Evolutionary conservation across 2,113 vertebrate species (phyloP), one percentile per base, ranked within the genome.

Genomic region (Ceyx cyanopectus): DNA sequence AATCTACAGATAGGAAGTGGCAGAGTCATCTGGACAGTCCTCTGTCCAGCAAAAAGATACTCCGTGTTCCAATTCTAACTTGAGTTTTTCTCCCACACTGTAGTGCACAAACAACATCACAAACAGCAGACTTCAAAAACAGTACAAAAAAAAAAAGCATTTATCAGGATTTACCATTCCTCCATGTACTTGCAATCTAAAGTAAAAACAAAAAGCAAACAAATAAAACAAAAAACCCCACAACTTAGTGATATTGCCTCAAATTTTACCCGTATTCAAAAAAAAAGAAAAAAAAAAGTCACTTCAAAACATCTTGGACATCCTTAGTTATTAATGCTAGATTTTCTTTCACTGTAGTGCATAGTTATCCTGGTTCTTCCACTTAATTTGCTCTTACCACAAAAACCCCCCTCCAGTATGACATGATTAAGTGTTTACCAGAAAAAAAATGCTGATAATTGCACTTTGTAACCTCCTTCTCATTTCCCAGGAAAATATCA

Each of bases 401-500:
- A 97, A 89, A 96, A 93, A 87, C 79, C 78, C 57, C 4, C 81
- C 81, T 95, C 92, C 84, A 96, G 60, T 91, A 96, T 96, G 96
- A 96, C 82, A 94, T 95, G 95, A 97, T 95, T 95, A 97, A 94
- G 92, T 96, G 96, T 96, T 94, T 91, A 97, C 93, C 94, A 97
- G 96, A 92, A 91, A 96, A 97, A 72, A 89, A 70, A 86, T 81
- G 97, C 97, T 98, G 98, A 98, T 99, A 99, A 99, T 99, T 99
- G 99, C 99, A 99, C 99, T 99, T 99, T 95, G 95, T 97, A 97
- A 97, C 95, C 95, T 97, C 94, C 94, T 96, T 93, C 95, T 97
- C 92, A 96, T 87, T 97, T 92, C 95, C 89, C 96, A 97, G 92
- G 92, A 97, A 97, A 97, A 94, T 22, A 95, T 94, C 94, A 95